These are phyloP conservation scores for Tortrix viridana DNA, from an alignment of 2,888 invertebrate species.

Conservation along the genomic window DNA sequence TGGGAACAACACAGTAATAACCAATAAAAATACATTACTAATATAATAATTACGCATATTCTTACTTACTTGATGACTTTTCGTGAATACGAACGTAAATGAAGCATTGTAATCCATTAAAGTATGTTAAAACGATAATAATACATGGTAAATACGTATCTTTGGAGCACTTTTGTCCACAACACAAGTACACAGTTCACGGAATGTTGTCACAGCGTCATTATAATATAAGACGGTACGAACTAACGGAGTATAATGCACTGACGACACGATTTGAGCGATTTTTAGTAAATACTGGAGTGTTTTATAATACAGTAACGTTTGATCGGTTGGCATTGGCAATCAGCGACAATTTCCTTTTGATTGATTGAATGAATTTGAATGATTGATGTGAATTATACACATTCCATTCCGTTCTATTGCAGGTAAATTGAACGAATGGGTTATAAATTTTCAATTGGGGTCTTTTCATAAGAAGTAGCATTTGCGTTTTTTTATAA, in stretches of 20 bases:
- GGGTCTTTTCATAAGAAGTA: no score
- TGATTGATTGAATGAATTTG: slow-evolving; percentile 59
- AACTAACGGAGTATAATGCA: slow-evolving; percentile 50
- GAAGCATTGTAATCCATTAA: slow-evolving; percentile 56
- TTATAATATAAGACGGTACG: slow-evolving; percentile 52
- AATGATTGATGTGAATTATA: slow-evolving; percentile 42
- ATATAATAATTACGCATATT: slow-evolving; percentile 44
- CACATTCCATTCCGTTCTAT: slow-evolving; percentile 37
- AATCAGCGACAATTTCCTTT: slow-evolving; percentile 57
- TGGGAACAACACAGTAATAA: slow-evolving; percentile 34
- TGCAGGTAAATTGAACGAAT: slow-evolving; percentile 40
- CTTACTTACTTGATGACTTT: slow-evolving; percentile 60
- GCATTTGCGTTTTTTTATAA: no score
- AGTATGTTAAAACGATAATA: slow-evolving; percentile 61
- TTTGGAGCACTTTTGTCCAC: slow-evolving; percentile 55
- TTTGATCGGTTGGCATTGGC: slow-evolving; percentile 62
- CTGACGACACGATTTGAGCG: slow-evolving; percentile 52
- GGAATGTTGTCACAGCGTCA: slow-evolving; percentile 59
- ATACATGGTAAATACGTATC: slow-evolving; percentile 60
- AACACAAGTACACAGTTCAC: slow-evolving; percentile 52
- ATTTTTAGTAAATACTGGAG: slow-evolving; percentile 48
- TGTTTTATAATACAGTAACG: slow-evolving; percentile 50
- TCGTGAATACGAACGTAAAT: slow-evolving; percentile 55
- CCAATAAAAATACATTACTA: slow-evolving; percentile 40
- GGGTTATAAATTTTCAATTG: background rate